Base-by-base conservation (phyloP, 2,888 invertebrate genomes). In the Sinhomidia bicolor region DNA sequence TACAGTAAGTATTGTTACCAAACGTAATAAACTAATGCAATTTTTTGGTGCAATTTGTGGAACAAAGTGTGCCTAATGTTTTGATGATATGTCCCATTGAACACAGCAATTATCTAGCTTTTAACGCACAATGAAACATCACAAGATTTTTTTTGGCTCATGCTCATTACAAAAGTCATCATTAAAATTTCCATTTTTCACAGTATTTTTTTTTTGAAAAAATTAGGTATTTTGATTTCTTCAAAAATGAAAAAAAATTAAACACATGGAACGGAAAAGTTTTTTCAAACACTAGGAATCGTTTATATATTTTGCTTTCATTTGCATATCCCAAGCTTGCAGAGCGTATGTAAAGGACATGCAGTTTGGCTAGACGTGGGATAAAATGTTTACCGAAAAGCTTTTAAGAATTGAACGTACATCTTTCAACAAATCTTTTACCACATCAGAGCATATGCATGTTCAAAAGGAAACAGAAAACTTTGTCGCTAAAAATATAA, bases 401-500 rank as follows among this genome's bases (percentile, higher is more conserved):
- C 36, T 78, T 88, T 87, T 82, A 7, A 78, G 20, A 76, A 44
- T 26, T 78, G 65, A 68, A 82, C 60, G 54, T 83, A 44, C 44
- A 82, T 88, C 83, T 80, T 89, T 89, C 84, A 80, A 54, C 80
- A 79, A 79, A 84, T 83, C 51, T 79, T 86, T 86, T 79, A 41
- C 47, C 76, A 65, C 78, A 41, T 68, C 32, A 26, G 41, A 88
- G 12, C 82, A 88, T 51, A 62, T 78, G 83, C 82, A 88, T 26
- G 23, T 60, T 80, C 41, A 80, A 5, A 68, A 32, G n/a, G 51
- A 78, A 78, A 32, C 76, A 20, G 54, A 78, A 78, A 32, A 78
- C 20, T 78, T 78, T 87, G 76, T 83, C 88, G 76, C 88, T 88
- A 88, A 88, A 88, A 88, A 88, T 88, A 88, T 88, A 88, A 44